Conservation (phyloP, 2,888 invertebrate species). For the Catotricha subobsoleta region DNA sequence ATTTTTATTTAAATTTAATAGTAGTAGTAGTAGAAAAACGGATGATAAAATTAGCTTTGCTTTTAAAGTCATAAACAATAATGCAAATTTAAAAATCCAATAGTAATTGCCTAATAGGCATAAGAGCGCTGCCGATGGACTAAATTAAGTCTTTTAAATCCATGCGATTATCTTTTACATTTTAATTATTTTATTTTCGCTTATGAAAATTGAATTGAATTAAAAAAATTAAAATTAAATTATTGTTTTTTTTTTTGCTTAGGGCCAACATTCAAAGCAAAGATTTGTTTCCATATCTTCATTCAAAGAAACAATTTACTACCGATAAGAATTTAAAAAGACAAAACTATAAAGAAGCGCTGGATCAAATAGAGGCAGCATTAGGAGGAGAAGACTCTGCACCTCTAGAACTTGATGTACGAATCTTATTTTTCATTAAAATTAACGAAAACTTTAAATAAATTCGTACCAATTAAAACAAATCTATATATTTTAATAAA, state of each 20-base stretch:
- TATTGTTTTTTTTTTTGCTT: conserved; percentile 11
- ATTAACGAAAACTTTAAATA: too few relatives aligned
- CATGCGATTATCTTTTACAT: conserved; percentile 17
- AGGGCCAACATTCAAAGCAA: conserved; percentile 62
- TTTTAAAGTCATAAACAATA: conserved; percentile 7
- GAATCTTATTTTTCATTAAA: too few relatives aligned
- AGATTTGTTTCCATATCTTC: conserved; percentile 68
- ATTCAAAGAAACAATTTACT: conserved; percentile 54
- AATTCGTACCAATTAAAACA: too few relatives aligned
- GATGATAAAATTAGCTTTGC: too few relatives aligned
- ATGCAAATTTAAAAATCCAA: neutral
- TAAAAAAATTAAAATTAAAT: neutral
- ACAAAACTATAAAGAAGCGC: conserved; percentile 71
- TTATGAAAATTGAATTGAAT: neutral
- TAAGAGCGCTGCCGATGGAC: conserved; percentile 8
- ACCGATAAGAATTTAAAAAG: conserved; percentile 55
- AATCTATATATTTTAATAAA: too few relatives aligned
- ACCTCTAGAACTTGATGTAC: too few relatives aligned
- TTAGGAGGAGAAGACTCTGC: conserved; percentile 38
- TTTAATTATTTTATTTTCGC: conserved; percentile 4
- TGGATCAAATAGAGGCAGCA: conserved; percentile 72
- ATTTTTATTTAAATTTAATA: neutral
- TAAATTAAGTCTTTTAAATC: conserved; percentile 5
- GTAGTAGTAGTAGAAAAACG: too few relatives aligned
- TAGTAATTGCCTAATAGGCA: too few relatives aligned